Evolutionary conservation across 2,797 vertebrate genomes (phyloP), one percentile per base, ranked within the genome.

Genomic region (Sebastes iracundus): DNA sequence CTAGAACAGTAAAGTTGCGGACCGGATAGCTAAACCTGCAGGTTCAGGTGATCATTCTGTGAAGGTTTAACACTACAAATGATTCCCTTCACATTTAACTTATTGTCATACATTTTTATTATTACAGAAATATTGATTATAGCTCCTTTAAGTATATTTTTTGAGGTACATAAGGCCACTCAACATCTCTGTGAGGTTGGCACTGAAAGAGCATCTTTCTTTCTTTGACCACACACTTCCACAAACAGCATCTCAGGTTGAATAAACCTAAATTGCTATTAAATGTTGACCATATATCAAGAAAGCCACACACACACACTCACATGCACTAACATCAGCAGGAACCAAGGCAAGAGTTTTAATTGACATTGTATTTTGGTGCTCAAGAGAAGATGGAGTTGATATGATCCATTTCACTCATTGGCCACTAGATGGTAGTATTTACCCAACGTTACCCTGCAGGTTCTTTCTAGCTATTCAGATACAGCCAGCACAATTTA

Each of bases 351-450:
- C 27, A 42, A n/a, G 11, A 14, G 59, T 38, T 27, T 13, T 11
- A 5, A 42, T 16, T 6, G n/a, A 22, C 7, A 38, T 1, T 42
- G 12, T 16, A 16, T 13, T 6, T 13, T 63, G 8, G 6, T 33
- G 55, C 18, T 38, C 16, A 56, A 12, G 16, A 30, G 7, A 56
- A n/a, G 18, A 55, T n/a, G 18, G 22, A 27, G n/a, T 53, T 55
- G n/a, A 42, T 59, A 1, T 18, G 7, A 25, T 11, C 10, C 16
- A 28, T 4, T 61, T 49, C 23, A 12, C n/a, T 4, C 20, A 61
- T 5, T 30, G 9, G 53, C 83, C 91, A 85, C 74, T 74, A 91
- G 88, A 72, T 87, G 87, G 83, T 3, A 80, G 69, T 38, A 56
- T 60, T 16, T 7, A 63, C 6, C 2, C 53, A 74, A 8, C n/a